Base-by-base conservation (phyloP, 2,113 vertebrate genomes). In the Gopherus flavomarginatus region DNA sequence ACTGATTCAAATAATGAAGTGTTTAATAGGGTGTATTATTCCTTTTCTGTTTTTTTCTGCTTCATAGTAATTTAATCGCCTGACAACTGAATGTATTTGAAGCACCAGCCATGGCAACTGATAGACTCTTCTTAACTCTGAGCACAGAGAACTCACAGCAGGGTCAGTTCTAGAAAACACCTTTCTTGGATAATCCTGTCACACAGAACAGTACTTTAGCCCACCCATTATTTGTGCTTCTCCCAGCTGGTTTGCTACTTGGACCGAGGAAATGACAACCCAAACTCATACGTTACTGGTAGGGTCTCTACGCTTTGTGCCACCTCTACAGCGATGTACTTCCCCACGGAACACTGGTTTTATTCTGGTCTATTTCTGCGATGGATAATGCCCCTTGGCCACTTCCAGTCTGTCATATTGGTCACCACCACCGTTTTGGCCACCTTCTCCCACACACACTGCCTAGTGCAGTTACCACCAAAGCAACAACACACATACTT, bases 401-500 rank as follows among this genome's bases (percentile, higher is more conserved):
- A 3, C 29, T 54, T n/a, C 52, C 53, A 69, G 0, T 4, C 35
- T 69, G 35, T 35, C 9, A 52, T 1, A 16, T 0, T 0, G 9
- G 42, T 42, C 27, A 8, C 53, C n/a, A 49, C 42, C 4, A n/a
- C 35, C 72, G 54, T 26, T 31, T 38, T 78, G 31, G n/a, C 7
- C 29, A 79, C 0, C 0, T 53, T 49, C 85, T 83, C 88, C 69
- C 26, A 0, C 6, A n/a, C 11, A 82, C 35, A 38, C 9, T 0
- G 26, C 59, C 88, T 49, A 35, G 26, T 26, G 4, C 50, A 72
- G 12, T 47, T 69, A 44, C n/a, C 8, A 5, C 29, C 35, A 81
- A 57, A 49, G 79, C n/a, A 38, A 12, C 49, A 22, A 14, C 59
- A 85, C 14, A 72, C 22, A 14, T 69, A 21, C 72, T 85, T 62